Evolutionary conservation across 2,113 vertebrate species (phyloP), one percentile per base, ranked within the genome.

Genomic region (Dolichallabes microphthalmus): DNA sequence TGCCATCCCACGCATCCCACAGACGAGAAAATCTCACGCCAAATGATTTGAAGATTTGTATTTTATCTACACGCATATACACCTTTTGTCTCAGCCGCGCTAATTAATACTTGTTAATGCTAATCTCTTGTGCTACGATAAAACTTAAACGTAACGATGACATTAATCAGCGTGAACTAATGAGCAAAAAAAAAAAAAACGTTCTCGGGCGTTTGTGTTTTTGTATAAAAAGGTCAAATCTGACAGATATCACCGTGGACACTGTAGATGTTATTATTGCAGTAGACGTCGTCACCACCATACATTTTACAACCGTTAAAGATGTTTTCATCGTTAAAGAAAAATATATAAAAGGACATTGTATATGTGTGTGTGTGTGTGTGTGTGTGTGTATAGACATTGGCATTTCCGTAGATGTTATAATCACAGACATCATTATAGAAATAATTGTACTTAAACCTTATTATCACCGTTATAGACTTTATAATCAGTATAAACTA

Each of bases 1-100:
- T 79, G 30, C 55, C 76, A 3, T 58, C 76, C 76, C 30, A 79
- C 76, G 30, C 76, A 60, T 58, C 55, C 39, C 52, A 60, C 55
- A 60, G 76, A 79, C 12, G 30, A 79, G 76, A 79, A 39, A 35
- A 79, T 39, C 20, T 35, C 1, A 53, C 10, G 17, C 50, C 50
- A 53, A 30, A 30, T 3, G 50, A 76, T 27, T 30, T 76, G 50
- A 30, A 30, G 39, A 74, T 14, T 74, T 8, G 39, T 50, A 74
- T 74, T 27, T 76, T 76, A 27, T 53, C 17, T 76, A 30, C 25
- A 53, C 45, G 8, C 6, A 15, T n/a, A 7, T 11, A 25, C 39
- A 25, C 22, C 1, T 45, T 45, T 22, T 45, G n/a, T 27, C 30
- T 55, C 30, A 27, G 45, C 27, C 27, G 50, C 53, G 2, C 73